phyloP scores from a whole-genome alignment of 2,888 invertebrate species.

The Epirrhoe tristata region DNA sequence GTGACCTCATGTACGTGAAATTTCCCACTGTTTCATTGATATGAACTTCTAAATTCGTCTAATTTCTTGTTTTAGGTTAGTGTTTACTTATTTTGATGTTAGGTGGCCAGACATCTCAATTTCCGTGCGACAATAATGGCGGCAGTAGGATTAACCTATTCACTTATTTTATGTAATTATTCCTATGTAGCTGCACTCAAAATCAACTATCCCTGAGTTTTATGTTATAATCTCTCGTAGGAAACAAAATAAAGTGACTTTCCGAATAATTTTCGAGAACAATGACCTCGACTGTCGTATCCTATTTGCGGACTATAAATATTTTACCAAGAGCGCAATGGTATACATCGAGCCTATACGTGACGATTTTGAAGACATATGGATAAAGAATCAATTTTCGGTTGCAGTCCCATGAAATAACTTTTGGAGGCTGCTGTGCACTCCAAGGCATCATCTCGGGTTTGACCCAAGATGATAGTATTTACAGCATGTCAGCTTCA shows the following conservation, averaged over 20 bases:
- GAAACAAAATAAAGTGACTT: constrained; percentile 70
- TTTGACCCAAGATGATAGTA: constrained; percentile 84
- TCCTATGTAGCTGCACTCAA: constrained; percentile 49
- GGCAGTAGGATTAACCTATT: constrained; percentile 84
- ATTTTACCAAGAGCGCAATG: constrained; percentile 77
- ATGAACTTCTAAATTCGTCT: constrained; percentile 10
- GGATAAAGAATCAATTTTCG: constrained; percentile 79
- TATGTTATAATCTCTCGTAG: constrained; percentile 72
- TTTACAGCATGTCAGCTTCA: constrained; percentile 83
- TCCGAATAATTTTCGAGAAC: constrained; percentile 74
- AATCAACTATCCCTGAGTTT: constrained; percentile 61
- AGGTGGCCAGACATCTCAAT: constrained; percentile 78
- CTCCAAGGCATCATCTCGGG: constrained; percentile 82
- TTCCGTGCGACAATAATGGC: constrained; percentile 84
- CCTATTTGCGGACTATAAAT: constrained; percentile 80
- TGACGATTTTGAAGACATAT: constrained; percentile 68
- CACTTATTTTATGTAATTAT: constrained; percentile 67
- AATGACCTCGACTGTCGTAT: constrained; percentile 81
- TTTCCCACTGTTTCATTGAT: constrained; percentile 41
- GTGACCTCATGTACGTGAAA: constrained; percentile 43
- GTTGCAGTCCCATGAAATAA: constrained; percentile 83
- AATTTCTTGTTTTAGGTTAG: constrained; percentile 61
- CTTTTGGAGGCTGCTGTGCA: constrained; percentile 76
- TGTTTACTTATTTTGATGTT: constrained; percentile 85
- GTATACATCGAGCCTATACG: constrained; percentile 62